A percentile compares a stretch with the other conserved stretches of the same genome.
Conservation (phyloP, 2,113 vertebrate genomes). For the Aspidoscelis tigris region DNA sequence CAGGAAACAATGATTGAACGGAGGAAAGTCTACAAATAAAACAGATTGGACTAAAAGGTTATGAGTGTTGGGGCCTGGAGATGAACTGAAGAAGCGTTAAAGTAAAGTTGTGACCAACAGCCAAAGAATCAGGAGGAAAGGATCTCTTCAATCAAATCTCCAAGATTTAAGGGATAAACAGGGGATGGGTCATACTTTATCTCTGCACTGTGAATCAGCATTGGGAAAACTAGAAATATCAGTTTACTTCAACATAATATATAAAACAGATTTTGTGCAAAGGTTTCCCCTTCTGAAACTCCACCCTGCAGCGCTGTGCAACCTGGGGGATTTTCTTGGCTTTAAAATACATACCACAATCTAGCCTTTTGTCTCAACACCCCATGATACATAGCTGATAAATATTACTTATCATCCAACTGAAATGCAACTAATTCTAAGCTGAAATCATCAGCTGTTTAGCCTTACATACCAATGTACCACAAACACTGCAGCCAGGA, state of each 20-base stretch:
- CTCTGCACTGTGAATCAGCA: neutral
- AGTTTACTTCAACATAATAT: conserved; percentile 12
- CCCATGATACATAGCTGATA: conserved; percentile 26
- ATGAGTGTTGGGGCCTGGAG: too few species aligned
- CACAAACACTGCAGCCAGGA: conserved; percentile 19
- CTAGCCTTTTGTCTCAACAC: conserved; percentile 25
- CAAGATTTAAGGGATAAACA: conserved; percentile 3
- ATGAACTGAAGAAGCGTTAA: too few species aligned
- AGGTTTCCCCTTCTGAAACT: too few species aligned
- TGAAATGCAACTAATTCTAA: conserved; percentile 23
- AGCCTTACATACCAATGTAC: conserved; percentile 14
- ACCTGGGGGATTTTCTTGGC: conserved; percentile 25
- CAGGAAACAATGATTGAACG: too few species aligned
- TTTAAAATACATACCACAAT: conserved; percentile 37
- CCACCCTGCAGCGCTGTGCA: neutral
- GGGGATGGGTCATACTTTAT: conserved; percentile 7
- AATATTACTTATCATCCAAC: conserved; percentile 20
- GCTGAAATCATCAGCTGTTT: conserved; percentile 18
- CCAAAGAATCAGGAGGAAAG: neutral
- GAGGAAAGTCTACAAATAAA: too few species aligned
- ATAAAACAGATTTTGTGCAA: conserved; percentile 14
- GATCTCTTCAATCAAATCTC: conserved; percentile 2
- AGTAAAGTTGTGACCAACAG: too few species aligned
- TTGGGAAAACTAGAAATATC: conserved; percentile 4
- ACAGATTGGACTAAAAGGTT: too few species aligned